Conservation (phyloP, 92 coral and sea anemone species). For the Epizoanthus illoricatus region DNA sequence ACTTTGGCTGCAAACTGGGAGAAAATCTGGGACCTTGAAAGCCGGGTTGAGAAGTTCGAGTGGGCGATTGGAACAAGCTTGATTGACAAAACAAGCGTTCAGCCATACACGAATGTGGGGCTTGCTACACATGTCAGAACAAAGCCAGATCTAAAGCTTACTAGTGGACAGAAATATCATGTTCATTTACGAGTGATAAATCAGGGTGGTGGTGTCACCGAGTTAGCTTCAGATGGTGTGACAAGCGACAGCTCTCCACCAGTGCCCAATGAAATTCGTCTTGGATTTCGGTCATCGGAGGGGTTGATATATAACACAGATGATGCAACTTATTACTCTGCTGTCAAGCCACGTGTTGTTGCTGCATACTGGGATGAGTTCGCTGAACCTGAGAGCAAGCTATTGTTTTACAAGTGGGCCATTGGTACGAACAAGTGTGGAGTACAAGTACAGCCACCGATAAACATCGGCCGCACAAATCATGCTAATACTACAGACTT, state of each 20-base stretch:
- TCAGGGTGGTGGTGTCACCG: slow-evolving; percentile 71
- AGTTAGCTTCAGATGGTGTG: slow-evolving; percentile 83
- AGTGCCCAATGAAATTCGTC: slow-evolving; percentile 50
- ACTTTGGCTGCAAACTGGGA: slow-evolving; percentile 92
- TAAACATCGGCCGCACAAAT: slow-evolving; percentile 73
- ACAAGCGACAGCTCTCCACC: slow-evolving; percentile 84
- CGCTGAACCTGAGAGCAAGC: slow-evolving; percentile 78
- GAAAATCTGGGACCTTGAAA: slow-evolving; percentile 88
- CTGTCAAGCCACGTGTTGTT: slow-evolving; percentile 53
- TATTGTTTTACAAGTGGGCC: slow-evolving; percentile 97
- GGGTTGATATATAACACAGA: slow-evolving; percentile 59
- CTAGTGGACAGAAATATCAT: slow-evolving; percentile 68
- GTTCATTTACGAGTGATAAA: slow-evolving; percentile 68
- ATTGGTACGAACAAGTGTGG: slow-evolving; percentile 85
- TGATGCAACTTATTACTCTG: slow-evolving; percentile 53
- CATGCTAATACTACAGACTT: slow-evolving; percentile 64
- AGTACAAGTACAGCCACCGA: slow-evolving; percentile 83
- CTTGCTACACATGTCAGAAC: slow-evolving; percentile 82
- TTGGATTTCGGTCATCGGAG: slow-evolving; percentile 47
- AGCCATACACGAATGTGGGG: slow-evolving; percentile 69
- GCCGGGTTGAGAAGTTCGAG: slow-evolving; percentile 77
- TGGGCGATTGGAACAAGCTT: slow-evolving; percentile 81
- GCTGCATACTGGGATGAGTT: slow-evolving; percentile 73
- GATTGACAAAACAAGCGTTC: slow-evolving; percentile 48
- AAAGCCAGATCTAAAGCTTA: slow-evolving; percentile 50